Percentiles rank a stretch among this genome's conserved stretches.
Evolutionary conservation across 2,113 vertebrate genomes (phyloP).

Genomic region (Laterallus jamaicensis): DNA sequence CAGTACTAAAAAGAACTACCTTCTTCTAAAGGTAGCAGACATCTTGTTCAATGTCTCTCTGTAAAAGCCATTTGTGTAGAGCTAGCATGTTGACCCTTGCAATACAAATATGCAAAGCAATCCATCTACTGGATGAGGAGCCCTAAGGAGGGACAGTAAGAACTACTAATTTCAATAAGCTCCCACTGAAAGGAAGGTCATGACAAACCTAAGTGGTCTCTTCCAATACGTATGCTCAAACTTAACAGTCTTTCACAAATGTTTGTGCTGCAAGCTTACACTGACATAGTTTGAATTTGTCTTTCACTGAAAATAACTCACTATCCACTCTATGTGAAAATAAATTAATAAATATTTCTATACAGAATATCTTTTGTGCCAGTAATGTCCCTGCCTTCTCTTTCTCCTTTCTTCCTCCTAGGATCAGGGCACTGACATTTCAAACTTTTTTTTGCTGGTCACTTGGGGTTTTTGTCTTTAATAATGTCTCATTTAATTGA

Average conservation of each 20-base stretch:
- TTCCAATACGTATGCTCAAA: not conserved
- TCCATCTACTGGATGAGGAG: not conserved
- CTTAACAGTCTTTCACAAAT: not conserved
- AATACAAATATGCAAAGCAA: not conserved
- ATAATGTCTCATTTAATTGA: not conserved
- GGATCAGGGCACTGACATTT: not conserved
- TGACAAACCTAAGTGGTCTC: not conserved
- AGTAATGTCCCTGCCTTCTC: not conserved
- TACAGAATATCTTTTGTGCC: not conserved
- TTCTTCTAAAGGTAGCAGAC: not conserved
- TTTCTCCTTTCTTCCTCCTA: not conserved
- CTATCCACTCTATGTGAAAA: not conserved
- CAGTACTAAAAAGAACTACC: not conserved
- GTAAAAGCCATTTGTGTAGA: not conserved
- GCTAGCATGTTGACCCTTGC: not conserved
- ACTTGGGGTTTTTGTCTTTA: not conserved
- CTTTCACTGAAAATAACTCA: not conserved
- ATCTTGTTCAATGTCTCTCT: not conserved
- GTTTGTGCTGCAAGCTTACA: not conserved
- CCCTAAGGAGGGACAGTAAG: not conserved
- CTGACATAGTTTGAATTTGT: not conserved
- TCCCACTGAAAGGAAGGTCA: not conserved
- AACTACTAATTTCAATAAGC: not conserved
- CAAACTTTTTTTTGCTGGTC: not conserved
- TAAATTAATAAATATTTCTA: not conserved